A percentile compares a stretch with the other conserved stretches of the same genome.
These are phyloP conservation scores for Drosophila aldrichi DNA, from an alignment of 2,888 invertebrate genomes.

Conservation along the genomic window DNA sequence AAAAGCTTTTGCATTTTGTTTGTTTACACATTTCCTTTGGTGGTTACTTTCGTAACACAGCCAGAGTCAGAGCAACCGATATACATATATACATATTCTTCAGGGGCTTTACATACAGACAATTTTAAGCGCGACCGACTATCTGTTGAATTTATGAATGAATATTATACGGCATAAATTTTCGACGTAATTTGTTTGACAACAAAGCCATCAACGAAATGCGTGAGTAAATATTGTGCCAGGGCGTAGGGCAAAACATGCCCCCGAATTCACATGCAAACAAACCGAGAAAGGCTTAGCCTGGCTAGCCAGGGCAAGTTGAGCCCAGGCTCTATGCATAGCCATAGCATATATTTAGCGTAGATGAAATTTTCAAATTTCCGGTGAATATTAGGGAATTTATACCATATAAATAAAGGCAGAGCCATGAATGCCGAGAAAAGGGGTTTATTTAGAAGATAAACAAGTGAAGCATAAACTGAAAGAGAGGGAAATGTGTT, in stretches of 20 bases:
- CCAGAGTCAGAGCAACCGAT: neutral
- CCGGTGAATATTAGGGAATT: neutral
- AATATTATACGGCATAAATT: conserved; percentile 33
- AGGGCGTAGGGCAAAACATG: neutral
- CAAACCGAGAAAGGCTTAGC: conserved; percentile 16
- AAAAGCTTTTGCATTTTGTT: conserved; percentile 61
- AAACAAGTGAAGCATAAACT: too few relatives aligned
- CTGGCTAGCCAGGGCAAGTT: neutral
- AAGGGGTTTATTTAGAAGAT: too few relatives aligned
- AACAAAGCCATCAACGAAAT: conserved; percentile 31
- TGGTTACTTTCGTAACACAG: conserved; percentile 6
- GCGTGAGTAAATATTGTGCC: conserved; percentile 35
- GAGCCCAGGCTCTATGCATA: neutral
- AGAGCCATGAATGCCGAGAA: too few relatives aligned
- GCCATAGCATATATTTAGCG: neutral
- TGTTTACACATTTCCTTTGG: conserved; percentile 51
- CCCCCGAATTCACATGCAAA: conserved; percentile 32
- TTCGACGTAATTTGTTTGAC: conserved; percentile 47
- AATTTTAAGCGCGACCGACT: conserved; percentile 9
- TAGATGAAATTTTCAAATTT: neutral
- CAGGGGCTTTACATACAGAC: neutral
- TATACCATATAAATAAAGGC: too few relatives aligned
- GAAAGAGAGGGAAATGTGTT: too few relatives aligned
- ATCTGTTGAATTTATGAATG: conserved; percentile 37
- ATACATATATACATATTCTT: neutral